phyloP scores from a whole-genome alignment of 2,797 vertebrate genomes.

The Manis javanica region DNA sequence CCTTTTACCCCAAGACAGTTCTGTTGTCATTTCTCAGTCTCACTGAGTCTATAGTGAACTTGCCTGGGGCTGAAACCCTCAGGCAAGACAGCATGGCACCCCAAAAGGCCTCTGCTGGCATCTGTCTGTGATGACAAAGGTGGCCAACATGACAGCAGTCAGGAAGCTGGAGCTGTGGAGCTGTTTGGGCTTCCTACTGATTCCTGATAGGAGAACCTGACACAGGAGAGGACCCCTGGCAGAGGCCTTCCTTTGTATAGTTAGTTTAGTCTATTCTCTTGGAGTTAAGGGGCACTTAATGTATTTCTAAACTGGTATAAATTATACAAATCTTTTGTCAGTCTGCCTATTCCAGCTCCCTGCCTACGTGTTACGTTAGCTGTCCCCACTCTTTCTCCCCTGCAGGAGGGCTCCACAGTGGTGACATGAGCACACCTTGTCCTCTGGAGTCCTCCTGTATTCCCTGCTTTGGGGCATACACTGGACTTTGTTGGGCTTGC shows the following conservation, averaged over 20 bases:
- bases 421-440: background rate
- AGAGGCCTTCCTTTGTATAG: constrained; percentile 22
- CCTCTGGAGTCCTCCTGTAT: background rate
- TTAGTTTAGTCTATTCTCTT: background rate
- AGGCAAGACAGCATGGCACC: constrained; percentile 86
- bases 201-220: constrained; percentile 83
- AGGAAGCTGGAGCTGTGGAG: constrained; percentile 93
- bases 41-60: no score
- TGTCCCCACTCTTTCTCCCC: no score
- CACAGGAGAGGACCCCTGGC: background rate
- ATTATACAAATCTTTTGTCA: no score
- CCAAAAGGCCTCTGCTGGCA: constrained; percentile 91
- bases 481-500: background rate
- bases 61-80: no score
- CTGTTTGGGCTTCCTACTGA: constrained; percentile 94
- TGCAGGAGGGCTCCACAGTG: background rate
- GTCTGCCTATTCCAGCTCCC: background rate
- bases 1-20: no score
- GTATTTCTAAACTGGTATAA: background rate
- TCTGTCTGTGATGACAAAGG: constrained; percentile 95
- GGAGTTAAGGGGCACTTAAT: background rate
- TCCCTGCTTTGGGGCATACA: no score
- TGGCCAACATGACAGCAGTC: constrained; percentile 93
- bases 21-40: no score
- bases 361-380: no score